phyloP scores from a whole-genome alignment of 2,888 invertebrate species.

The Habroteleia sp. region DNA sequence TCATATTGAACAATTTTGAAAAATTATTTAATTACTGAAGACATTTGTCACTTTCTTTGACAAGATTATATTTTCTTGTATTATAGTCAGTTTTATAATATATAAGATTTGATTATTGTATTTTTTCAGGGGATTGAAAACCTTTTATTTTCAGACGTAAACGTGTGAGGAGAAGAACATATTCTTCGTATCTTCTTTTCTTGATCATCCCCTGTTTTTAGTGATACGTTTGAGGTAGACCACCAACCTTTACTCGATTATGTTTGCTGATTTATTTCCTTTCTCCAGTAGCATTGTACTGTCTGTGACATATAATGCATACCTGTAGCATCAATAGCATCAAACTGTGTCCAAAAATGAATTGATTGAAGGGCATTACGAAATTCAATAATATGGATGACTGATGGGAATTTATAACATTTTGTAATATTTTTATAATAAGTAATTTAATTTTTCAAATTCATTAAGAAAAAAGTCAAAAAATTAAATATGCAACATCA shows the following conservation, averaged over 20 bases:
- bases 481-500: too few relatives aligned
- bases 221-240: constrained; percentile 63
- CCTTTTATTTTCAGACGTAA: constrained; percentile 28
- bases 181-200: constrained; percentile 41
- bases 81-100: constrained; percentile 31
- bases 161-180: constrained; percentile 43
- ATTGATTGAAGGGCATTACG: constrained; percentile 54
- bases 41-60: too few relatives aligned
- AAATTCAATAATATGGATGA: constrained; percentile 51
- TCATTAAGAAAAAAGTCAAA: too few relatives aligned
- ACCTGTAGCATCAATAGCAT: constrained; percentile 54
- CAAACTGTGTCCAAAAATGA: constrained; percentile 51
- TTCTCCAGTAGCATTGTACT: constrained; percentile 59
- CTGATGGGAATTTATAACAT: constrained; percentile 49
- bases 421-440: constrained; percentile 30
- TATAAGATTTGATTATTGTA: constrained; percentile 40
- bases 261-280: constrained; percentile 63
- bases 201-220: constrained; percentile 59
- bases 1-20: too few relatives aligned
- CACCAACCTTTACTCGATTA: constrained; percentile 52
- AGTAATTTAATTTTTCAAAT: constrained; percentile 20
- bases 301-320: constrained; percentile 50
- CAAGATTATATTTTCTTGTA: constrained; percentile 8
- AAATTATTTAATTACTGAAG: too few relatives aligned
- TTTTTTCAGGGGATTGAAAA: constrained; percentile 18